Evolutionary conservation across 2,113 vertebrate species (phyloP).

Genomic region (Lepus timidus): DNA sequence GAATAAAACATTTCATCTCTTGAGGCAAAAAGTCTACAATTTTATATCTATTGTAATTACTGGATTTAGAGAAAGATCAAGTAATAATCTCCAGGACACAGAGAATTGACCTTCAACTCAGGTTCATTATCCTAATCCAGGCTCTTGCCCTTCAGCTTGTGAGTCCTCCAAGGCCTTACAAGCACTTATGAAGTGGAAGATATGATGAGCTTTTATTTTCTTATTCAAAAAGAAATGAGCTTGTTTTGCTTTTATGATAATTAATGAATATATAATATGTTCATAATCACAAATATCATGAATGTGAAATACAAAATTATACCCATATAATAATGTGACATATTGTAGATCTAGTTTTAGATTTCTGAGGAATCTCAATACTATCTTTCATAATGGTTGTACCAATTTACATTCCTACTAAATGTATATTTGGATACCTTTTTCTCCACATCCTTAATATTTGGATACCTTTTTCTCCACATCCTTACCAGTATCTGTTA

Average conservation of each 20-base stretch:
- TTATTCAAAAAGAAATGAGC: not conserved
- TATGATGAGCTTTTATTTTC: not conserved
- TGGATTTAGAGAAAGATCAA: not conserved
- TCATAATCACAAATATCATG: slow-evolving; percentile 38
- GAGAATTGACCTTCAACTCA: not conserved
- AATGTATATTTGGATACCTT: no score
- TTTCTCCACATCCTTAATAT: no score
- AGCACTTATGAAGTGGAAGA: not conserved
- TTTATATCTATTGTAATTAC: not conserved
- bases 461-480: no score
- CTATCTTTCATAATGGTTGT: no score
- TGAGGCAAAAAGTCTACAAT: not conserved
- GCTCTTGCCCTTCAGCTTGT: not conserved
- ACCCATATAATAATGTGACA: not conserved
- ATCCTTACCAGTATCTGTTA: no score
- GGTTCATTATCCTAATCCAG: not conserved
- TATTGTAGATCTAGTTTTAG: not conserved
- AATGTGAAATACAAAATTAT: slow-evolving; percentile 53
- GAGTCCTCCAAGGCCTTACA: not conserved
- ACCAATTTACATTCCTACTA: no score
- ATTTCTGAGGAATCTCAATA: no score
- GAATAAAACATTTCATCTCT: not conserved
- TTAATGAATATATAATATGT: not conserved
- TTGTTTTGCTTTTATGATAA: not conserved
- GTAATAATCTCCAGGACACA: not conserved